Base-by-base conservation (phyloP, 2,113 vertebrate species). In the Lepisosteus oculatus region DNA sequence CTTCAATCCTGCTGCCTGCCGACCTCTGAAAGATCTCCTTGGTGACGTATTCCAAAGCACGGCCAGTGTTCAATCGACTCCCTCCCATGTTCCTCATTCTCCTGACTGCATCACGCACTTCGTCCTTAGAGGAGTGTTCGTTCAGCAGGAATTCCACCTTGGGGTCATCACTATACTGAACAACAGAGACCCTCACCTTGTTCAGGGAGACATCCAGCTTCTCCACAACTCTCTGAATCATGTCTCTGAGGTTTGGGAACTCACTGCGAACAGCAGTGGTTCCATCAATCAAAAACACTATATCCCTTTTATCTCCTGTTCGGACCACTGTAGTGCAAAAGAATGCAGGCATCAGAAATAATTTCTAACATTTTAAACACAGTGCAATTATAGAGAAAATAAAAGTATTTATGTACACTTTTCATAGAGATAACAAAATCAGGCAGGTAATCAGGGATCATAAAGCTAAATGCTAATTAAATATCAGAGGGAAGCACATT, bases 271-370 rank as follows among this genome's bases (percentile, higher is more conserved):
- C 85, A 0, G 78, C 84, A 51, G 91, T 92, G 43, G 95, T 94
- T 29, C 95, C 96, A 0, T 99, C 97, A 9, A 99, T 86, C 59
- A 99, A 90, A 82, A 99, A 99, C 5, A 99, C 97, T 0, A 99
- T 72, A 0, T 99, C 97, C 71, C 87, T 94, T 83, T 94, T 97
- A 77, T 78, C 81, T 29, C 88, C 89, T 59, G 11, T 29, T 29
- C 29, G 29, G 29, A 29, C 29, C 29, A 29, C 29, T 29, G 29
- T 29, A 29, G 29, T 29, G 29, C 29, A 29, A 29, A 29, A 29
- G 0, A 29, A 29, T 29, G 29, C 29, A 29, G 29, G 29, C 29
- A 29, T 29, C 29, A 29, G 29, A 29, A 29, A 29, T 29, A 29
- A 29, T 29, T 2, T 29, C 29, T 29, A 29, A 29, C 29, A 29